Conservation (phyloP, 2,797 vertebrate genomes). For the Oreochromis mossambicus region DNA sequence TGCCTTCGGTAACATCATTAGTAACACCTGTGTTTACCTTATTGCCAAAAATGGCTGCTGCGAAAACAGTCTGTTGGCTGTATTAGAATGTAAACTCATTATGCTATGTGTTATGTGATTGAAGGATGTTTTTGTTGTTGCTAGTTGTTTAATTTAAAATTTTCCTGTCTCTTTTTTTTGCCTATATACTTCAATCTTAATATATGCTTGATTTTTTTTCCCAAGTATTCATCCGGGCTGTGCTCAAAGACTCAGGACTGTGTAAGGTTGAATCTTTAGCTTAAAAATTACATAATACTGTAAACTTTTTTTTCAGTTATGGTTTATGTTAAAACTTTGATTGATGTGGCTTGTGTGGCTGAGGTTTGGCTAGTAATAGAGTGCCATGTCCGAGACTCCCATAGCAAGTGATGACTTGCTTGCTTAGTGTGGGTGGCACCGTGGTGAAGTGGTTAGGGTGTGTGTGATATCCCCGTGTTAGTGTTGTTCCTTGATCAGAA, state of each 20-base stretch:
- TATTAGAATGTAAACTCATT: neutral
- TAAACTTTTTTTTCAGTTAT: neutral
- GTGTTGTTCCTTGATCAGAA: neutral
- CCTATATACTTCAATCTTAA: neutral
- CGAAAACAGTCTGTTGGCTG: accelerated
- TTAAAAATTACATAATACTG: neutral
- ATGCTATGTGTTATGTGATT: neutral
- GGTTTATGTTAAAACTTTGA: neutral
- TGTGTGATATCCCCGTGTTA: accelerated
- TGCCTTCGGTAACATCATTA: neutral
- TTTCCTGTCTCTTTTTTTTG: neutral
- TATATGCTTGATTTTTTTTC: neutral
- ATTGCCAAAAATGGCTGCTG: neutral
- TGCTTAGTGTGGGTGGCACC: neutral
- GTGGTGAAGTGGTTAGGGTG: neutral
- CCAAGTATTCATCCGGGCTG: neutral
- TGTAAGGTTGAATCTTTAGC: neutral
- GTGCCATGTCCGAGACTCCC: neutral
- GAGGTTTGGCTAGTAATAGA: neutral
- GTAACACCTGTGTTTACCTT: neutral
- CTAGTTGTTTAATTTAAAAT: neutral
- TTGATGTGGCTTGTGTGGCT: neutral
- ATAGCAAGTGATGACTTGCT: neutral
- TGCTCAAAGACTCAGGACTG: neutral
- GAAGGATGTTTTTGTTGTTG: neutral